These are phyloP conservation scores for Athalia rosae DNA, from an alignment of 2,888 invertebrate genomes.

Conservation along the genomic window DNA sequence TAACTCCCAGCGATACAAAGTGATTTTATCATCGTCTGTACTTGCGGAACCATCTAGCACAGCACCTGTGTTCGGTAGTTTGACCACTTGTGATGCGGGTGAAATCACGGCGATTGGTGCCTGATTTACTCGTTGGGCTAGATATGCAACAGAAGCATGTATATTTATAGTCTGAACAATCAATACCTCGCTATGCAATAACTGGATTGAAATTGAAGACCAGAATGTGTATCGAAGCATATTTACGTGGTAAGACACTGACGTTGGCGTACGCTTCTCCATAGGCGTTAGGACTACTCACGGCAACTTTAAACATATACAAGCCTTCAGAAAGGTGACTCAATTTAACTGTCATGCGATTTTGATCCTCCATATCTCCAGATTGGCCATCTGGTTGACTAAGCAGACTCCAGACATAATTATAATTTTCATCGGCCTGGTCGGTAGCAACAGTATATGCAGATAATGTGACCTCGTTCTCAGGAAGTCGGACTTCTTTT, in stretches of 20 bases:
- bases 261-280: conserved; percentile 93
- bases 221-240: conserved; percentile 16
- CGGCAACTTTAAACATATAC: conserved; percentile 90
- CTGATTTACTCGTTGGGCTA: conserved; percentile 86
- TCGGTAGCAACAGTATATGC: conserved; percentile 89
- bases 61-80: conserved; percentile 91
- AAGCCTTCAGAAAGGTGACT: conserved; percentile 90
- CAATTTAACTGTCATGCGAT: conserved; percentile 87
- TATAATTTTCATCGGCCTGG: conserved; percentile 84
- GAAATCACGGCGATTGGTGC: conserved; percentile 91
- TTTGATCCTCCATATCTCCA: conserved; percentile 88
- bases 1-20: conserved; percentile 94
- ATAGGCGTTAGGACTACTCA: conserved; percentile 85
- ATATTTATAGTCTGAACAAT: neutral
- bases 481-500: conserved; percentile 87
- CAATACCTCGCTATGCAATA: neutral
- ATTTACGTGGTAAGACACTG: conserved; percentile 85
- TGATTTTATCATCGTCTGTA: conserved; percentile 89
- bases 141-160: conserved; percentile 50
- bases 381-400: conserved; percentile 87
- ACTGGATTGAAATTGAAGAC: neutral
- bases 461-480: conserved; percentile 88
- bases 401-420: conserved; percentile 91
- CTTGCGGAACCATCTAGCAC: conserved; percentile 90
- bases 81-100: conserved; percentile 89